Evolutionary conservation across 1,140 invertebrate species (phyloP).

Genomic region (Anoplolepis gracilipes): DNA sequence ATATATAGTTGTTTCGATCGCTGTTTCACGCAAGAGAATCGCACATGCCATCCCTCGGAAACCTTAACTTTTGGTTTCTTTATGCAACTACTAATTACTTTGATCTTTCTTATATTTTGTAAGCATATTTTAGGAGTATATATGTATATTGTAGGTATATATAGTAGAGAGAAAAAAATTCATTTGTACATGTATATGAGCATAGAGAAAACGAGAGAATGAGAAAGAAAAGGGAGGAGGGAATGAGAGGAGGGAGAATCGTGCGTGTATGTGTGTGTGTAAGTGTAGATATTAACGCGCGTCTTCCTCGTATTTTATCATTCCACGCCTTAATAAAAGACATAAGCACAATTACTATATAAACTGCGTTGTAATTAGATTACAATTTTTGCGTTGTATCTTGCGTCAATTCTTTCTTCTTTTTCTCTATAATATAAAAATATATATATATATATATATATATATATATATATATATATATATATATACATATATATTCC

Average conservation of each 20-base stretch:
- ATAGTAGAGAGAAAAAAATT: conserved; percentile 50
- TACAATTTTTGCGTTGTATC: not conserved
- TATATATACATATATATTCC: no score
- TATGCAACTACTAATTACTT: not conserved
- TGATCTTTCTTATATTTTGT: conserved; percentile 57
- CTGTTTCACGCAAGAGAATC: conserved; percentile 1
- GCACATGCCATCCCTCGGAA: conserved; percentile 6
- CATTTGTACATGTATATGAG: conserved; percentile 38
- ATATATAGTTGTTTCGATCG: not conserved
- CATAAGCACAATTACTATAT: conserved; percentile 25
- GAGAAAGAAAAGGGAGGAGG: not conserved
- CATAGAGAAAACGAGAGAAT: not conserved
- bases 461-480: no score
- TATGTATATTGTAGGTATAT: conserved; percentile 66
- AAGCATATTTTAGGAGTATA: conserved; percentile 29
- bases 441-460: no score
- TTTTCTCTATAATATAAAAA: no score
- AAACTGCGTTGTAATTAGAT: not conserved
- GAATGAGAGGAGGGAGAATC: not conserved
- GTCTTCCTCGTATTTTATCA: conserved; percentile 41
- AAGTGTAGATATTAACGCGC: conserved; percentile 23
- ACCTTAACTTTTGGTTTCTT: conserved; percentile 22
- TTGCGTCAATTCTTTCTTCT: not conserved
- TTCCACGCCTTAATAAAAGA: conserved; percentile 55
- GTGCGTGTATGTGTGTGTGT: not conserved